Base-by-base conservation (phyloP, 2,888 invertebrate species). In the Scaptodrosophila latifasciaeformis region DNA sequence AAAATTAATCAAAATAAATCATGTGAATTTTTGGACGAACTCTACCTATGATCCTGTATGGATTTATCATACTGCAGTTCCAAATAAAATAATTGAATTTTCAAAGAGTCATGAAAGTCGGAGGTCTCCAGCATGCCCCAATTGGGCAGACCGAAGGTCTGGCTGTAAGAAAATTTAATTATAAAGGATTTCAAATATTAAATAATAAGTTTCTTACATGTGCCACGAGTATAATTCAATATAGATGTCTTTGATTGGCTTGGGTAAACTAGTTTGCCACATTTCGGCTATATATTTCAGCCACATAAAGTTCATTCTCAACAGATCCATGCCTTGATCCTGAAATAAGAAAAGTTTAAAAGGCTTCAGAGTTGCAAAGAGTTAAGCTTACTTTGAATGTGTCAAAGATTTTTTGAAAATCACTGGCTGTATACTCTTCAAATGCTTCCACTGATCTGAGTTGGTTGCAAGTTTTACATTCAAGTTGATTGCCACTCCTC, bases 51-150 rank as follows among this genome's bases (percentile, higher is more conserved):
- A 1, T 43, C 35, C 48, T 62, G 19, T 1, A 63, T 44, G 9
- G 54, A 50, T 43, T 65, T 70, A 18, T 76, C 76, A 12, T 70
- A 65, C 45, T 74, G 67, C 13, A 82, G 52, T 50, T 83, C 83
- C 53, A 83, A 49, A 52, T 69, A 82, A 13, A 82, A 72, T 48
- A 80, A 49, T 21, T 65, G 59, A 59, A 81, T 79, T 1, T 71
- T 68, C 37, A 68, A 77, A 5, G 67, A 66, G 1, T 65, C 65
- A 27, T 64, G 67, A 18, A 79, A 79, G n/a, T 74, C 31, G 6
- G 10, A 2, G 3, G 13, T 10, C 13, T 39, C 7, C 2, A 10
- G 18, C 19, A 19, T 40, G 10, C 18, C 5, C 30, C 40, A 40
- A 9, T 39, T 40, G 13, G 30, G 29, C 12, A 40, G 39, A 4